Evolutionary conservation across 2,888 invertebrate genomes (phyloP), one percentile per base, ranked within the genome.

Genomic region (Leucophenga montana): DNA sequence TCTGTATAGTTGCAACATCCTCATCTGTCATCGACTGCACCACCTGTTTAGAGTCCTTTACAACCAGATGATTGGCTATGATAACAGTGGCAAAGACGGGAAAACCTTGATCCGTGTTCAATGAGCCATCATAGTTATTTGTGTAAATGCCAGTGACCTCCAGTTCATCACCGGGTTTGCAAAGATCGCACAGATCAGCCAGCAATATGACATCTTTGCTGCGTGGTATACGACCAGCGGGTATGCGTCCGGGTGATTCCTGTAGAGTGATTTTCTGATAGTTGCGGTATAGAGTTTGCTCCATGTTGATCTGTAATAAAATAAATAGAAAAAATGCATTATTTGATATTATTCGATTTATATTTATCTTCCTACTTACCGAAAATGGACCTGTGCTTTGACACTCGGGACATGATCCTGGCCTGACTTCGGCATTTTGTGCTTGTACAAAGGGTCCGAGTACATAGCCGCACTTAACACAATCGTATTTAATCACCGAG

Each of bases 11-110:
- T 74, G 95, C 94, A 18, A 99, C 92, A 85, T 99, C 99, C 79
- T 99, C 99, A 85, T 99, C 99, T 0, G 98, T 99, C 6, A 99
- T 90, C 0, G 95, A 95, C 62, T 95, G 94, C 0, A 97, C 95
- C 3, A 97, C 95, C 82, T 97, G 94, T 88, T 97, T 97, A 84
- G 96, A 95, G 87, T 98, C 98, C 84, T 97, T 97, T 11, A 97
- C 97, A 1, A 95, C 92, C 78, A 99, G 92, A 89, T 98, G 95
- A 89, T 99, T 99, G 6, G 97, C 99, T 83, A 98, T 93, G 67
- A 99, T 96, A 0, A 99, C 96, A 0, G 99, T 99, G 1, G 98
- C 95, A 89, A 99, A 99, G 0, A 99, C 98, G 0, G 99, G 99
- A 88, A 99, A 99, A 3, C 99, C 95, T 85, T 94, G 93, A 83